Percentiles rank a stretch among this genome's conserved stretches.
These are phyloP conservation scores for Hyppa rectilinea DNA, from an alignment of 2,888 invertebrate species.

Conservation along the genomic window DNA sequence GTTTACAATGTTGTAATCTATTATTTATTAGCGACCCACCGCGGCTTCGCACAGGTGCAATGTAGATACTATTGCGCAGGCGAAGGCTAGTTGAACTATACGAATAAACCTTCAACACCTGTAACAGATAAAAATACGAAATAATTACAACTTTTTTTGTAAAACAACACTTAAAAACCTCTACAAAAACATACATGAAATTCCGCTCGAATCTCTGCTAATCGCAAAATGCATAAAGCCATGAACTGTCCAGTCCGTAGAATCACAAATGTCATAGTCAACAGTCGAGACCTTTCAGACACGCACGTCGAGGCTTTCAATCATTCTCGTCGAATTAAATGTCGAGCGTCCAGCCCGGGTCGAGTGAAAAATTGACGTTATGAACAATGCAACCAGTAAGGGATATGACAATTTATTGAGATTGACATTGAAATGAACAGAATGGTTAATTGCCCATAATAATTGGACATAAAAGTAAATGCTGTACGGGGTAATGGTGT, in stretches of 20 bases:
- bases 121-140: not conserved
- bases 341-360: not conserved
- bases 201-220: not conserved
- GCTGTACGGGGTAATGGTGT: no score
- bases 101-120: no score
- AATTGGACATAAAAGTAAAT: not conserved
- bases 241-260: not conserved
- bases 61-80: no score
- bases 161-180: not conserved
- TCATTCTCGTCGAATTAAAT: slow-evolving; percentile 26
- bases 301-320: slow-evolving; percentile 23
- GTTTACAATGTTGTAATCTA: no score
- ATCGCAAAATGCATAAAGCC: slow-evolving; percentile 7
- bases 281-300: not conserved
- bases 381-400: not conserved
- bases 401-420: not conserved
- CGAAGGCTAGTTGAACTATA: no score
- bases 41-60: no score
- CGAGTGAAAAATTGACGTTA: slow-evolving; percentile 6
- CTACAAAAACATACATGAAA: not conserved
- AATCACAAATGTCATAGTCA: not conserved
- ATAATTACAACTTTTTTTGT: not conserved
- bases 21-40: no score
- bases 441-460: not conserved
- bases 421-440: not conserved